These are phyloP conservation scores for Drosophila yooni DNA, from an alignment of 2,888 invertebrate species.

Conservation along the genomic window DNA sequence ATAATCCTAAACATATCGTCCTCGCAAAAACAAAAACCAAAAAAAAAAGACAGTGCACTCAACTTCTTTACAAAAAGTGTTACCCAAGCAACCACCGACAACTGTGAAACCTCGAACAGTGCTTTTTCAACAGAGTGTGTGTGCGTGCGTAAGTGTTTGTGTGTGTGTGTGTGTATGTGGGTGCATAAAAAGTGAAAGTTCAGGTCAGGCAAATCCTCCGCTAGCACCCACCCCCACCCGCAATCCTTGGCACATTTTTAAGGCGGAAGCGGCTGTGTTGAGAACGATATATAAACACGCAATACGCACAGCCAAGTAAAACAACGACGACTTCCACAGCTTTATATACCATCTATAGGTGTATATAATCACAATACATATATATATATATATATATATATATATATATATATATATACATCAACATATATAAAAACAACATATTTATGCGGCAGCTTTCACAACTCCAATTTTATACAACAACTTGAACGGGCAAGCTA, in stretches of 20 bases:
- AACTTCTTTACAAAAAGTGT: conserved; percentile 41
- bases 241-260: conserved; percentile 45
- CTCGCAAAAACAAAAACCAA: neutral
- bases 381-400: conserved; percentile 17
- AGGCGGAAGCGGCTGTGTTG: conserved; percentile 19
- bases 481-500: conserved; percentile 33
- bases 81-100: conserved; percentile 60
- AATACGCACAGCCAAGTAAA: conserved; percentile 46
- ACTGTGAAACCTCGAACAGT: conserved; percentile 36
- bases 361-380: conserved; percentile 25
- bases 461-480: conserved; percentile 55
- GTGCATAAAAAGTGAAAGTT: conserved; percentile 70
- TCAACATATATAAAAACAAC: neutral
- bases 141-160: conserved; percentile 20
- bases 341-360: conserved; percentile 14
- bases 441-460: conserved; percentile 67
- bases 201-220: conserved; percentile 42
- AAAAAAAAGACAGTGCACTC: conserved; percentile 12
- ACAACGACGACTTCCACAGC: conserved; percentile 19
- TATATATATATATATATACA: neutral
- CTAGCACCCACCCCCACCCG: conserved; percentile 24
- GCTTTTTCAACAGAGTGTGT: conserved; percentile 14
- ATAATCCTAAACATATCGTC: conserved; percentile 37
- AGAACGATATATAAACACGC: conserved; percentile 63
- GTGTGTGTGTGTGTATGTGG: conserved; percentile 20